phyloP scores from a whole-genome alignment of 2,113 vertebrate genomes.

The Corythoichthys intestinalis region DNA sequence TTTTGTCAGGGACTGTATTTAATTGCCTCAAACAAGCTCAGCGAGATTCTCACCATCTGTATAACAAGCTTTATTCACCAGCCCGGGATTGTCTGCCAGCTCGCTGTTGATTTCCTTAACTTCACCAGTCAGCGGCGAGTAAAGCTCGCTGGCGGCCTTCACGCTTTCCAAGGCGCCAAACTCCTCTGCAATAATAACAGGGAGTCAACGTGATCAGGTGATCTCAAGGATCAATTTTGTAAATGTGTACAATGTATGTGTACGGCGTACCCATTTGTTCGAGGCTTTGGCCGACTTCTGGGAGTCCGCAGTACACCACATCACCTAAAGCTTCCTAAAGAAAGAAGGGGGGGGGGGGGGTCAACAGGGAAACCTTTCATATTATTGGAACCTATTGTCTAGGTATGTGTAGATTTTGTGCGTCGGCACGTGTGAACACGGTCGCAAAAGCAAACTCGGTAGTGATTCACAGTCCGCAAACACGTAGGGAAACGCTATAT shows the following conservation, averaged over 20 bases:
- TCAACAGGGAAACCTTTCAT: too few species aligned
- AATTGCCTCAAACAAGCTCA: background rate
- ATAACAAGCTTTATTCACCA: constrained; percentile 95
- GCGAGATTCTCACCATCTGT: constrained; percentile 77
- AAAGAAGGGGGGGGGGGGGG: background rate
- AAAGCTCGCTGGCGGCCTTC: constrained; percentile 97
- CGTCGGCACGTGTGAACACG: too few species aligned
- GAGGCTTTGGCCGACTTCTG: constrained; percentile 89
- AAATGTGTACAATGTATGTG: background rate
- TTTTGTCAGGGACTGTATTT: too few species aligned
- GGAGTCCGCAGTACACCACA: constrained; percentile 94
- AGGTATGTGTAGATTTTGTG: too few species aligned
- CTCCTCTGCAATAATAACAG: constrained; percentile 79
- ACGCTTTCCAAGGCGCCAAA: constrained; percentile 97
- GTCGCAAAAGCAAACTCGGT: too few species aligned
- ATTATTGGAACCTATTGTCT: too few species aligned
- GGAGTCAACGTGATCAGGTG: background rate
- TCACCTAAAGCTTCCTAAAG: constrained; percentile 91
- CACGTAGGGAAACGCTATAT: too few species aligned
- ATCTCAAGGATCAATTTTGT: background rate
- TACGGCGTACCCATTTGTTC: constrained; percentile 81
- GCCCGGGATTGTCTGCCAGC: constrained; percentile 86
- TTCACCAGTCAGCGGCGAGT: constrained; percentile 89
- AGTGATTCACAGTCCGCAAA: too few species aligned
- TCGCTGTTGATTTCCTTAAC: constrained; percentile 88